Evolutionary conservation across 1,140 invertebrate species (phyloP).

Genomic region (Archivesica marissinica): DNA sequence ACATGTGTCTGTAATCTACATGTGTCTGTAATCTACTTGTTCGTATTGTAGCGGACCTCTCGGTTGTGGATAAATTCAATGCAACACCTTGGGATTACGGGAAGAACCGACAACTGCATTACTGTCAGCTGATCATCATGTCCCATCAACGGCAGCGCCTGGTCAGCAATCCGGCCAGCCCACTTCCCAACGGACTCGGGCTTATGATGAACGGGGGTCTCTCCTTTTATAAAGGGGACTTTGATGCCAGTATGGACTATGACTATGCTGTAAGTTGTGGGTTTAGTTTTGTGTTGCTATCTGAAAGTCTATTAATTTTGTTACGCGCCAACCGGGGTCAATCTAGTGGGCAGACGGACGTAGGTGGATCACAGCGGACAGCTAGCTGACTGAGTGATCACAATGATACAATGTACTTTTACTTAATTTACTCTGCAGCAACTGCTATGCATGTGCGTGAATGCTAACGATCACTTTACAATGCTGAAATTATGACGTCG

Average conservation of each 20-base stretch:
- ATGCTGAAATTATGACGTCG: too few relatives aligned
- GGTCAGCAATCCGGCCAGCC: constrained; percentile 73
- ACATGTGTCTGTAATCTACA: too few relatives aligned
- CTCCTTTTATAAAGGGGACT: constrained; percentile 38
- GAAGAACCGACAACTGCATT: constrained; percentile 80
- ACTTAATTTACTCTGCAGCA: too few relatives aligned
- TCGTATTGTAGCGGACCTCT: constrained; percentile 78
- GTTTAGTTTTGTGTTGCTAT: background rate
- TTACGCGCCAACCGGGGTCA: background rate
- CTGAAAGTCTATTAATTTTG: background rate
- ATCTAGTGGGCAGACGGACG: too few relatives aligned
- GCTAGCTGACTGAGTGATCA: too few relatives aligned
- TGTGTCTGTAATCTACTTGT: background rate
- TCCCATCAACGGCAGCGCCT: constrained; percentile 81
- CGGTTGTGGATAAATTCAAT: constrained; percentile 77
- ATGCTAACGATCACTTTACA: too few relatives aligned
- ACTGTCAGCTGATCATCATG: constrained; percentile 83
- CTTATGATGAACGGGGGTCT: constrained; percentile 57
- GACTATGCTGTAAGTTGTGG: constrained; percentile 54
- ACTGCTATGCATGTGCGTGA: too few relatives aligned
- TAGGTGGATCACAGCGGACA: too few relatives aligned
- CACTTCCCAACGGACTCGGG: constrained; percentile 74
- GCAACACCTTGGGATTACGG: constrained; percentile 83
- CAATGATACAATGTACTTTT: too few relatives aligned
- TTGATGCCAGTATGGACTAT: constrained; percentile 56